A percentile compares a stretch with the other conserved stretches of the same genome.
Conservation (phyloP, 2,797 vertebrate species). For the Rhynchonycteris naso region DNA sequence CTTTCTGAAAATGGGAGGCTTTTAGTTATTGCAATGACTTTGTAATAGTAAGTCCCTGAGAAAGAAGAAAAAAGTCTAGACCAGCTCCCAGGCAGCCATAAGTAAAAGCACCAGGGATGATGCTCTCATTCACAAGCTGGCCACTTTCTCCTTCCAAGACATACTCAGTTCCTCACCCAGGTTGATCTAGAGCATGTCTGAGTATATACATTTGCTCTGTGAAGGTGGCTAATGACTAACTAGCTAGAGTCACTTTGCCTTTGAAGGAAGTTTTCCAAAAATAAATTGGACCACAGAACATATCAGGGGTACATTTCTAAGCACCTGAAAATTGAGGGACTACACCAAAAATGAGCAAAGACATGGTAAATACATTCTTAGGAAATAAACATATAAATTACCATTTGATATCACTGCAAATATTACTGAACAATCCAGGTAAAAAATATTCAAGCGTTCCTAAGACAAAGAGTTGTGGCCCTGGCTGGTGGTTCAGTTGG, state of each 20-base stretch:
- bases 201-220: not conserved
- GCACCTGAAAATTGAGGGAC: not conserved
- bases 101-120: not conserved
- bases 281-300: no score
- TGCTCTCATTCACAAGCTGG: not conserved
- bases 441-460: not conserved
- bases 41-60: not conserved
- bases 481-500: no score
- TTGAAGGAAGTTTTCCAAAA: no score
- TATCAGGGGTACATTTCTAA: not conserved
- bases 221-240: no score
- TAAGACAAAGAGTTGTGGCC: not conserved
- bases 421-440: not conserved
- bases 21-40: not conserved
- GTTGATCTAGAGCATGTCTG: not conserved
- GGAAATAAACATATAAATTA: constrained; percentile 10
- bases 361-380: not conserved
- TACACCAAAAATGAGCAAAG: not conserved
- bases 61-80: not conserved
- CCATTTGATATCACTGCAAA: not conserved
- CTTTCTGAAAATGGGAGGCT: constrained; percentile 32
- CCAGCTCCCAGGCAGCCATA: not conserved
- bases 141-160: not conserved
- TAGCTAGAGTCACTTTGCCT: no score
- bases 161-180: not conserved